Percentiles rank a stretch among this genome's conserved stretches.
phyloP scores from a whole-genome alignment of 1,140 invertebrate genomes.

The Augochlora pura region DNA sequence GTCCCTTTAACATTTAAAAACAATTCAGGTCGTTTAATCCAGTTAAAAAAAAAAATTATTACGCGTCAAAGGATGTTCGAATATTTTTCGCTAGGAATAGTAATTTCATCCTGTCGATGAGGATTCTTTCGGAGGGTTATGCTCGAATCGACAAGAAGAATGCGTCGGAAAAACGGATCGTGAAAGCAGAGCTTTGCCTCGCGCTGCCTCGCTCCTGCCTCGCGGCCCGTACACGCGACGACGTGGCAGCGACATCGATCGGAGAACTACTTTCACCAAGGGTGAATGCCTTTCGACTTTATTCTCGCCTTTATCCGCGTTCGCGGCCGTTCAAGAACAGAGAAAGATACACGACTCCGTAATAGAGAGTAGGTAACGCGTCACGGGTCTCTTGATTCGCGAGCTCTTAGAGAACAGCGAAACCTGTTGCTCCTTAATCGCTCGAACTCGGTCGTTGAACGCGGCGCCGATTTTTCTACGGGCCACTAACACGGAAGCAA shows the following conservation, averaged over 20 bases:
- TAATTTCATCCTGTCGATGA: no score
- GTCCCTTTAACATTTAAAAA: no score
- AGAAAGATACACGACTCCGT: conserved; percentile 32
- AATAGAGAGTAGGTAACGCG: conserved; percentile 38
- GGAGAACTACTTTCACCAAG: conserved; percentile 70
- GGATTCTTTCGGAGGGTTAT: no score
- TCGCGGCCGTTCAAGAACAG: conserved; percentile 48
- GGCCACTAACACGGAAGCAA: background rate
- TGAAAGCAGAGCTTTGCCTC: no score
- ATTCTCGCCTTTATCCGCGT: conserved; percentile 65
- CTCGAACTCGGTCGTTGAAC: conserved; percentile 55
- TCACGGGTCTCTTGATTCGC: conserved; percentile 53
- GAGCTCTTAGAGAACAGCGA: conserved; percentile 42
- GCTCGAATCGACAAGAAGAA: no score
- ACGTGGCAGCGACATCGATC: conserved; percentile 60
- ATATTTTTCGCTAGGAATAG: no score
- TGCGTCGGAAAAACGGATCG: no score
- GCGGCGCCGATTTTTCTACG: conserved; percentile 49
- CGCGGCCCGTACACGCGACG: conserved; percentile 14
- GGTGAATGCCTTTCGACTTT: conserved; percentile 70
- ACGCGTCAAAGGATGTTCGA: no score
- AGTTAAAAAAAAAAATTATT: no score
- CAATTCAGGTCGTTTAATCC: no score
- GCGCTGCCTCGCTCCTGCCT: no score
- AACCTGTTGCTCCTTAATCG: conserved; percentile 64